Percentiles rank a stretch among this genome's conserved stretches.
Evolutionary conservation across 2,888 invertebrate genomes (phyloP).

Genomic region (Ceraclea dissimilis): DNA sequence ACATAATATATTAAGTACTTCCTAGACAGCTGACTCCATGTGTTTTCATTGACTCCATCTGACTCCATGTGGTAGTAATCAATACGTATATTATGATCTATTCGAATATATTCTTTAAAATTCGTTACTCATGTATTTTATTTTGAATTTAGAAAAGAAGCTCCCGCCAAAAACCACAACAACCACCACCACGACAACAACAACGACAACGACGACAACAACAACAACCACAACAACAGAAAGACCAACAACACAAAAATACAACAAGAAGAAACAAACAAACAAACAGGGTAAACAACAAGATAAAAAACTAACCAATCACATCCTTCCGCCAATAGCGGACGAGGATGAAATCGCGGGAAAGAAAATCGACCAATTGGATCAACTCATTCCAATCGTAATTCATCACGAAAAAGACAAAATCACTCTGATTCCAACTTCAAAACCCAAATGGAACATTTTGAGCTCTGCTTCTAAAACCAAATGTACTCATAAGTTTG

Average conservation of each 20-base stretch:
- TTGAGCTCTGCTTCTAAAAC: conserved; percentile 5
- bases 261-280: conserved; percentile 39
- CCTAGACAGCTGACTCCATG: too few relatives aligned
- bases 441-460: conserved; percentile 19
- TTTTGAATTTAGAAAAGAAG: conserved; percentile 21
- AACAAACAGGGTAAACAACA: conserved; percentile 33
- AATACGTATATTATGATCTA: too few relatives aligned
- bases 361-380: conserved; percentile 9
- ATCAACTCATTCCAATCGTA: conserved; percentile 2
- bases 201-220: conserved; percentile 39
- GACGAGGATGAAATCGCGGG: conserved; percentile 10
- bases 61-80: too few relatives aligned
- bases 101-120: too few relatives aligned
- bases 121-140: too few relatives aligned
- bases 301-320: conserved; percentile 22
- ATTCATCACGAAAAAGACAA: conserved; percentile 9
- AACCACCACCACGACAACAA: conserved; percentile 41
- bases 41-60: too few relatives aligned
- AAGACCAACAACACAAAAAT: conserved; percentile 34
- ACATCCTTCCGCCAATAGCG: conserved; percentile 19
- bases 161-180: conserved; percentile 35
- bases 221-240: conserved; percentile 38
- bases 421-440: conserved; percentile 9
- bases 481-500: too few relatives aligned
- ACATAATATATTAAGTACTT: too few relatives aligned